These are phyloP conservation scores for Gorsachius magnificus DNA, from an alignment of 2,797 vertebrate species.

Conservation along the genomic window DNA sequence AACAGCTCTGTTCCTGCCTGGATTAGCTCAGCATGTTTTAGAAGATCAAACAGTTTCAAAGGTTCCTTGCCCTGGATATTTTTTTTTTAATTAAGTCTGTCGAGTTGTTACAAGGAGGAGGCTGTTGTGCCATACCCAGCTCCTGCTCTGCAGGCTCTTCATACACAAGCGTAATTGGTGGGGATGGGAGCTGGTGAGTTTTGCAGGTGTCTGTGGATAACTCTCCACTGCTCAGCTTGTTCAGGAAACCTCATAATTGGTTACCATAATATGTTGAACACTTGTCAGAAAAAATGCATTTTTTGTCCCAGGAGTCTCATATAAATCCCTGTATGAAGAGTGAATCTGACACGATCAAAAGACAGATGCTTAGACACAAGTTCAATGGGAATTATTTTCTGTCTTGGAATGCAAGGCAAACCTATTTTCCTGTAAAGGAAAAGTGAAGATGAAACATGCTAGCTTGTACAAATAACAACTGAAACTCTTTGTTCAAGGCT, in stretches of 20 bases:
- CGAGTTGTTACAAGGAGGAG: background rate
- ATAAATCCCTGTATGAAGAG: background rate
- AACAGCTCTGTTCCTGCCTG: background rate
- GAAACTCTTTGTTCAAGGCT: background rate
- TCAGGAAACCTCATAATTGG: background rate
- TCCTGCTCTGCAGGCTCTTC: background rate
- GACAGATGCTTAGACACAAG: background rate
- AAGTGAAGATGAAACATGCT: constrained; percentile 5
- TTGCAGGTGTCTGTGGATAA: background rate
- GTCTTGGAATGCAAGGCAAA: background rate
- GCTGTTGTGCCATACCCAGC: background rate
- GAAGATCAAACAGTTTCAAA: background rate
- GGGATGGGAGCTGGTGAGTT: background rate
- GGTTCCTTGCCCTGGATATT: background rate
- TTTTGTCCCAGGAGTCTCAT: background rate
- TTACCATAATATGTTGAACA: background rate
- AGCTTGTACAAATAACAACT: background rate
- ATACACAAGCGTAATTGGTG: background rate
- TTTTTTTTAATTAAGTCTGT: background rate
- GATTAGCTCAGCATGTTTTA: background rate
- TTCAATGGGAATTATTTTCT: constrained; percentile 14
- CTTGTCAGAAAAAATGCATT: background rate
- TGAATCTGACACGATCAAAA: background rate
- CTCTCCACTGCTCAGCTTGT: background rate
- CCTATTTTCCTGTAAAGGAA: background rate